Percentiles rank a stretch among this genome's conserved stretches.
These are phyloP conservation scores for Hemiscyllium ocellatum DNA, from an alignment of 2,113 vertebrate genomes.

Conservation along the genomic window DNA sequence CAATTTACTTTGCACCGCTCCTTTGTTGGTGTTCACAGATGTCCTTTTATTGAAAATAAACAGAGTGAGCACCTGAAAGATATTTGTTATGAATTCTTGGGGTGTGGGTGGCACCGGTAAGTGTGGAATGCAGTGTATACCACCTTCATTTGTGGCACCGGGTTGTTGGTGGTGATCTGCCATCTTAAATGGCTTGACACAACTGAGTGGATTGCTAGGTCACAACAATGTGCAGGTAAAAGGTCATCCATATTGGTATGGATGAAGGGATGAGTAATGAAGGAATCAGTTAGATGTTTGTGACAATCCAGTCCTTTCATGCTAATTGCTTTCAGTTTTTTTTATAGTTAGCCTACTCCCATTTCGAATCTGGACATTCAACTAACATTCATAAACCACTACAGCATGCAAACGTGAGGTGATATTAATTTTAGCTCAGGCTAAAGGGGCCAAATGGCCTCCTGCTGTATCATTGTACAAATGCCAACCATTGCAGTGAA, in stretches of 20 bases:
- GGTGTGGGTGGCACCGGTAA: neutral
- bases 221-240: neutral
- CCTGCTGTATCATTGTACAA: neutral
- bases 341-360: neutral
- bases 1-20: neutral
- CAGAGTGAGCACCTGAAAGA: neutral
- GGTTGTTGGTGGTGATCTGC: neutral
- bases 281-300: neutral
- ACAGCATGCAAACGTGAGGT: neutral
- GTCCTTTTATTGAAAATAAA: neutral
- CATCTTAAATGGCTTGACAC: neutral
- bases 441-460: neutral
- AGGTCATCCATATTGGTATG: neutral
- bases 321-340: neutral
- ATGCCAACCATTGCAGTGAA: neutral
- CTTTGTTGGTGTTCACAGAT: neutral
- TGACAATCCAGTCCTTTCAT: neutral
- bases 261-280: neutral
- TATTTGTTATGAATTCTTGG: neutral
- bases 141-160: neutral
- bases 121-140: neutral
- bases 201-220: neutral
- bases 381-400: too few species aligned
- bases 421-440: neutral
- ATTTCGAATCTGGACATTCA: too few species aligned